Conservation (phyloP, 1,140 invertebrate genomes). For the Wasmannia auropunctata region DNA sequence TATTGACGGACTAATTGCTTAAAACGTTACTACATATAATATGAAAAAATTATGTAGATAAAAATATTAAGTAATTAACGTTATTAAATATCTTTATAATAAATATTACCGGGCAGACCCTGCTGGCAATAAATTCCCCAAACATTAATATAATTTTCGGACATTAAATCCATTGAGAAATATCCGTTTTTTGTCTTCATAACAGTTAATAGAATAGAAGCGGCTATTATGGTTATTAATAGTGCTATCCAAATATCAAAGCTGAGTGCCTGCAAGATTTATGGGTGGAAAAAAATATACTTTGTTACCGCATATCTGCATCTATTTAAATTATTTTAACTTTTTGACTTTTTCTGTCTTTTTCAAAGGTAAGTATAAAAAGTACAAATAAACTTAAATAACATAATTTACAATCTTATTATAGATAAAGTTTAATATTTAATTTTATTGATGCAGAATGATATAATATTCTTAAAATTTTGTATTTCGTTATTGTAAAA, state of each 20-base stretch:
- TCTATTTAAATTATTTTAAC: neutral
- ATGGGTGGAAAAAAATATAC: neutral
- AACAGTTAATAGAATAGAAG: constrained; percentile 65
- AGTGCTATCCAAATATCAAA: constrained; percentile 68
- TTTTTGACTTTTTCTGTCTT: neutral
- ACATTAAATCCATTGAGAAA: neutral
- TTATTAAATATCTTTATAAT: too few species aligned
- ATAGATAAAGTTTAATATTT: too few species aligned
- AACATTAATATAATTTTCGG: constrained; percentile 67
- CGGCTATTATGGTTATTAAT: constrained; percentile 51
- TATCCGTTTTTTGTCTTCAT: constrained; percentile 66
- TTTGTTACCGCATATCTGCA: neutral
- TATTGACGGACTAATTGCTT: neutral
- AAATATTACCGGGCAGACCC: constrained; percentile 70
- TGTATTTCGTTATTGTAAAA: too few species aligned
- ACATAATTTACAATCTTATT: neutral
- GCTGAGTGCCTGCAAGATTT: constrained; percentile 63
- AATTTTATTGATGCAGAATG: neutral
- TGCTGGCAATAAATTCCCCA: constrained; percentile 79
- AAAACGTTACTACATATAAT: neutral
- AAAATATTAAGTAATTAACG: too few species aligned
- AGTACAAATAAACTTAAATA: neutral
- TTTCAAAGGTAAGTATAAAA: neutral
- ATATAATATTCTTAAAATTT: neutral
- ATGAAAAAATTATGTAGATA: neutral